These are phyloP conservation scores for Brachyopa scutellaris DNA, from an alignment of 2,888 invertebrate genomes.

Conservation along the genomic window DNA sequence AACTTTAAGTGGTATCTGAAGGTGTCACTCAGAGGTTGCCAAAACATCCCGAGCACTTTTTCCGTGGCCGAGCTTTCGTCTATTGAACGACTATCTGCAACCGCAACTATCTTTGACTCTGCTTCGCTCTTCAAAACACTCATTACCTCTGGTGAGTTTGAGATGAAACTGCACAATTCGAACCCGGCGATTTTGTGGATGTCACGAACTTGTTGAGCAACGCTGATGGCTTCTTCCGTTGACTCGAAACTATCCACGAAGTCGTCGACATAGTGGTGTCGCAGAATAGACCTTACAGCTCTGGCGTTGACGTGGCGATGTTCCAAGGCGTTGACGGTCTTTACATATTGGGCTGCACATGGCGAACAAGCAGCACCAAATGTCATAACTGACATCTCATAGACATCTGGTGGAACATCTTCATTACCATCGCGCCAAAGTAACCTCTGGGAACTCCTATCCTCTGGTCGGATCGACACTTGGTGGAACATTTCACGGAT, in stretches of 20 bases:
- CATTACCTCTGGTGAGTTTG: constrained; percentile 24
- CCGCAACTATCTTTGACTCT: no score
- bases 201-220: constrained; percentile 26
- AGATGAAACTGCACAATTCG: constrained; percentile 41
- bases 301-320: neutral
- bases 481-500: constrained; percentile 75
- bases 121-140: no score
- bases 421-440: constrained; percentile 74
- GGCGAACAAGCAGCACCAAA: constrained; percentile 64
- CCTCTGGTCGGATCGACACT: constrained; percentile 57
- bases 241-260: constrained; percentile 28
- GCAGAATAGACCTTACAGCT: constrained; percentile 29
- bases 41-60: no score
- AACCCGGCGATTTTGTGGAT: constrained; percentile 42
- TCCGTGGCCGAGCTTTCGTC: no score
- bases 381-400: constrained; percentile 54
- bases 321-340: constrained; percentile 26
- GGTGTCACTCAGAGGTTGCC: no score
- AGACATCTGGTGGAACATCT: constrained; percentile 10
- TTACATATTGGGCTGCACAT: constrained; percentile 58
- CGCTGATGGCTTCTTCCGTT: constrained; percentile 10
- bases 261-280: constrained; percentile 32
- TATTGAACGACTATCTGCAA: neutral
- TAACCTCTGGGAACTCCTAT: constrained; percentile 76
- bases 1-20: neutral